Conservation (phyloP, 2,113 vertebrate species). For the Istiophorus platypterus region DNA sequence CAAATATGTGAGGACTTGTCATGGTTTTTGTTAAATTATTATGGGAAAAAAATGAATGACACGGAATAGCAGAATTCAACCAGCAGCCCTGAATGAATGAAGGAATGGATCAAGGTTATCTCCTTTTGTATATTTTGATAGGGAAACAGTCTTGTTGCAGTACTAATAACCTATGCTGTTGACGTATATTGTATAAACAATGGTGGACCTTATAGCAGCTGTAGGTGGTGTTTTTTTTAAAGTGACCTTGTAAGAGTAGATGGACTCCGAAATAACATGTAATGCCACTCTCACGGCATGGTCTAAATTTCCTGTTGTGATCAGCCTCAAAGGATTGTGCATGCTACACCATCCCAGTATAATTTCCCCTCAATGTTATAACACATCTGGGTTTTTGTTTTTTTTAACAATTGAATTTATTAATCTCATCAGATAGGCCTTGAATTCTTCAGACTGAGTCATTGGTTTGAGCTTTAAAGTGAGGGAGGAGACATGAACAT, state of each 20-base stretch:
- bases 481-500: constrained; percentile 6
- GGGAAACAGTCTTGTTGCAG: constrained; percentile 73
- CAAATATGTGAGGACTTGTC: constrained; percentile 42
- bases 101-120: constrained; percentile 32
- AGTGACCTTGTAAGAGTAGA: constrained; percentile 70
- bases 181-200: constrained; percentile 65
- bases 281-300: constrained; percentile 22
- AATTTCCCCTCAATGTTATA: constrained; percentile 3
- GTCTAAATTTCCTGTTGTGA: constrained; percentile 38
- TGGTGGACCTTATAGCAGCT: constrained; percentile 71
- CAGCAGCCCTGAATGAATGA: constrained; percentile 47
- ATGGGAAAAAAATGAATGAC: constrained; percentile 38
- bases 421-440: constrained; percentile 2
- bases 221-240: constrained; percentile 60
- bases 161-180: constrained; percentile 69
- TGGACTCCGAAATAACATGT: constrained; percentile 33
- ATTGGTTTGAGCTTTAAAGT: constrained; percentile 24
- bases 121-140: constrained; percentile 74
- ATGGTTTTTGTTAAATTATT: constrained; percentile 74
- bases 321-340: constrained; percentile 36
- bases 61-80: constrained; percentile 29
- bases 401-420: neutral
- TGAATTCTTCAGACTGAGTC: neutral
- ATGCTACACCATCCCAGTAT: constrained; percentile 41
- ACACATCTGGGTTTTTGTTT: neutral